These are phyloP conservation scores for Abrostola tripartita DNA, from an alignment of 2,888 invertebrate genomes.

Conservation along the genomic window DNA sequence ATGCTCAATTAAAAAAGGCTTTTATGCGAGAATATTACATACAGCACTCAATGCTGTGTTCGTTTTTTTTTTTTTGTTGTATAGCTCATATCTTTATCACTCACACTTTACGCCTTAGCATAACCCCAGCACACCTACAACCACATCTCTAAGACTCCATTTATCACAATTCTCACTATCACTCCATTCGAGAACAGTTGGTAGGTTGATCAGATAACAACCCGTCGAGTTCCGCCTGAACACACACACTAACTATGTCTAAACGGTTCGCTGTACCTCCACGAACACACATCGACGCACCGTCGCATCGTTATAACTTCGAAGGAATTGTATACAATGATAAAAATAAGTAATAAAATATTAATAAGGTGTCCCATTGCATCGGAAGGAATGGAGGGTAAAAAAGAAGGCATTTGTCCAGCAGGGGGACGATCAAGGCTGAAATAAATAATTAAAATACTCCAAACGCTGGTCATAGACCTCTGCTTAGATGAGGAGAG, in stretches of 20 bases:
- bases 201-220: slow-evolving; percentile 55
- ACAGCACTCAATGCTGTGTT: neutral
- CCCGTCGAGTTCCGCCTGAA: slow-evolving; percentile 60
- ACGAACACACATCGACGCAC: slow-evolving; percentile 29
- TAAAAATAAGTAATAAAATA: no score
- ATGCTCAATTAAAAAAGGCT: no score
- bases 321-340: slow-evolving; percentile 1
- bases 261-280: slow-evolving; percentile 53
- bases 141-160: neutral
- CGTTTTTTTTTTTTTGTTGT: neutral
- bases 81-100: neutral
- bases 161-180: neutral
- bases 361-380: no score
- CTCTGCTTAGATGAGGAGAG: neutral
- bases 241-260: slow-evolving; percentile 68
- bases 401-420: no score
- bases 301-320: slow-evolving; percentile 29
- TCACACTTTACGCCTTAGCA: neutral
- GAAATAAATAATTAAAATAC: neutral
- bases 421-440: no score
- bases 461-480: no score
- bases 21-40: no score
- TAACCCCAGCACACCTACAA: neutral
- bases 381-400: no score
- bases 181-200: slow-evolving; percentile 40